Conservation (phyloP, 1,140 invertebrate genomes). For the Danaus plexippus region DNA sequence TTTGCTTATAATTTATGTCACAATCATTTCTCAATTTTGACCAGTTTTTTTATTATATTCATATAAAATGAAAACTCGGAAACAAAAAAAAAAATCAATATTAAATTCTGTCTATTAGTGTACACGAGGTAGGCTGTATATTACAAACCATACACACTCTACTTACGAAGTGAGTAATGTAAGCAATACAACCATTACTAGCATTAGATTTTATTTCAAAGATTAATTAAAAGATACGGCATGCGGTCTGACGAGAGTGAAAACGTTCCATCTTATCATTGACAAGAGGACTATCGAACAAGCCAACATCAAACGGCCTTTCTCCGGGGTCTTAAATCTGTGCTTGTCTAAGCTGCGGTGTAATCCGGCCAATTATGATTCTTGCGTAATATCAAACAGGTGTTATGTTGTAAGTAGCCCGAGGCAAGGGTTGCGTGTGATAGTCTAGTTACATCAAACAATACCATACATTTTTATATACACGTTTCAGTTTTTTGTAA, state of each 20-base stretch:
- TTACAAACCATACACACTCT: too few relatives aligned
- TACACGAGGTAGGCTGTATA: conserved; percentile 28
- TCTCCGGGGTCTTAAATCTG: conserved; percentile 11
- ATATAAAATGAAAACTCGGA: too few relatives aligned
- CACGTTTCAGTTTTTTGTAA: too few relatives aligned
- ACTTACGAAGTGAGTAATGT: conserved; percentile 31
- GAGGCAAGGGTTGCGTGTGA: conserved; percentile 57
- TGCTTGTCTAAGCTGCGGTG: conserved; percentile 24
- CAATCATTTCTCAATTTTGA: too few relatives aligned
- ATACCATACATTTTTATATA: too few relatives aligned
- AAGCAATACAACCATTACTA: conserved; percentile 54
- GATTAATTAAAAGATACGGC: conserved; percentile 70
- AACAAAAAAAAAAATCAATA: too few relatives aligned
- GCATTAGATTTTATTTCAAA: conserved; percentile 63
- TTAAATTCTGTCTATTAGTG: background rate
- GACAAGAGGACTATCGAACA: conserved; percentile 29
- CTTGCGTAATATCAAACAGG: conserved; percentile 37
- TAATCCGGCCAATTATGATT: conserved; percentile 19
- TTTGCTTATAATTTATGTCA: too few relatives aligned
- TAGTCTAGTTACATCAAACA: conserved; percentile 46
- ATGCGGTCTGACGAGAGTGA: conserved; percentile 49
- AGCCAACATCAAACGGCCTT: conserved; percentile 19
- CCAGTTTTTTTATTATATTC: too few relatives aligned
- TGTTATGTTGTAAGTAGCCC: conserved; percentile 50
- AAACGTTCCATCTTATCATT: conserved; percentile 52